phyloP scores from a whole-genome alignment of 2,888 invertebrate species.

The Torymus texanus region DNA sequence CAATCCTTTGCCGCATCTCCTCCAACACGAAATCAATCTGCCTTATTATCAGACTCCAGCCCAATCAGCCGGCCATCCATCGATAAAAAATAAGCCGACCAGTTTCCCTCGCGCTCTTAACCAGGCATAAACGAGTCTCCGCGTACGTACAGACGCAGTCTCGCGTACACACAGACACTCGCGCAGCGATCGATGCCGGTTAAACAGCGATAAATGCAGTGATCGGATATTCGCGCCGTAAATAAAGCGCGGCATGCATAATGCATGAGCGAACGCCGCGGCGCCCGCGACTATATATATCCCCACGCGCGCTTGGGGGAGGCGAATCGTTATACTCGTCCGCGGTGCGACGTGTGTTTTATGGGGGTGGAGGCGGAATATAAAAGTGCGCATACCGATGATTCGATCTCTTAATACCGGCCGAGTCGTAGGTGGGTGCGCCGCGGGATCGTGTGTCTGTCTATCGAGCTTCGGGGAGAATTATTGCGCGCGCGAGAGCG shows the following conservation, averaged over 20 bases:
- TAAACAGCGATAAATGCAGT: constrained; percentile 61
- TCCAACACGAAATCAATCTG: neutral
- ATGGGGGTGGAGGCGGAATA: neutral
- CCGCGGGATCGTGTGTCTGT: too few species aligned
- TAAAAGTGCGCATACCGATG: constrained; percentile 14
- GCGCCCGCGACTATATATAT: neutral
- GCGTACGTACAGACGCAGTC: neutral
- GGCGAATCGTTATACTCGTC: constrained; percentile 4
- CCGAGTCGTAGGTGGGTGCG: too few species aligned
- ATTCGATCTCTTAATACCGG: constrained; percentile 18
- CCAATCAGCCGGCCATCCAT: neutral
- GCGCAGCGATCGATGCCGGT: constrained; percentile 49
- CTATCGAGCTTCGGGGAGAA: too few species aligned
- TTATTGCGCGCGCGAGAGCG: too few species aligned
- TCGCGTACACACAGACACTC: neutral
- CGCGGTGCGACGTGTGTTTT: neutral
- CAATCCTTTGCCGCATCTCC: too few species aligned
- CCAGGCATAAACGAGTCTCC: neutral
- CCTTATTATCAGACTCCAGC: constrained; percentile 1
- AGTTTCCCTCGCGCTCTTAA: constrained; percentile 7
- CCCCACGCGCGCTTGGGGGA: neutral
- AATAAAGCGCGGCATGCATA: constrained; percentile 59
- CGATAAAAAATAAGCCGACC: constrained; percentile 17
- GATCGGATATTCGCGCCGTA: constrained; percentile 57
- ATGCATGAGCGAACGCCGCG: constrained; percentile 55